phyloP scores from a whole-genome alignment of 2,888 invertebrate species.

The Dryobota labecula region DNA sequence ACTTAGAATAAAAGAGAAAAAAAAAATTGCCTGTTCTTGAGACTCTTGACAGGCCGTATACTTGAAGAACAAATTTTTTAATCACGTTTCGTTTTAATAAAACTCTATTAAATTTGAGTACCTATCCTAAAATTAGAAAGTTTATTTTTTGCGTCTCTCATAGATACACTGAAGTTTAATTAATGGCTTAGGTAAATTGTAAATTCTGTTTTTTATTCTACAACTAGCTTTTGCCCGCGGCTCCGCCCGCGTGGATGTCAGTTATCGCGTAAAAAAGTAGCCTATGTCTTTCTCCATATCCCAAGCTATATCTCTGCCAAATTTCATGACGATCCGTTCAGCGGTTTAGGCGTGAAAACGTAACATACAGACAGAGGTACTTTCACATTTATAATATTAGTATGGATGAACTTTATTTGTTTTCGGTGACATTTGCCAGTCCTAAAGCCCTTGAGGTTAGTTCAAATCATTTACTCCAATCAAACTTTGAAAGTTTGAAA shows the following conservation, averaged over 20 bases:
- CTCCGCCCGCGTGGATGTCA: no score
- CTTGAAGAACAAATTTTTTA: slow-evolving; percentile 51
- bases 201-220: slow-evolving; percentile 17
- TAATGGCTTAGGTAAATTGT: slow-evolving; percentile 18
- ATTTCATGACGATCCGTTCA: no score
- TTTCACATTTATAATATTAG: no score
- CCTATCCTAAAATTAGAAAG: slow-evolving; percentile 36
- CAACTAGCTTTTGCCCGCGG: no score
- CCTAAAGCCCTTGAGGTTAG: slow-evolving; percentile 42
- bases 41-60: slow-evolving; percentile 52
- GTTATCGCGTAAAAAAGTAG: no score
- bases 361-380: no score
- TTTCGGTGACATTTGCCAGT: slow-evolving; percentile 40
- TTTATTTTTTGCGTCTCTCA: slow-evolving; percentile 21
- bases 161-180: slow-evolving; percentile 39
- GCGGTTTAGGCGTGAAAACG: no score
- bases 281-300: no score
- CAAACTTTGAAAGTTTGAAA: slow-evolving; percentile 68
- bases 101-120: slow-evolving; percentile 52
- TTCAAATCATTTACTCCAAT: slow-evolving; percentile 69
- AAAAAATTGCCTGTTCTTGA: slow-evolving; percentile 58
- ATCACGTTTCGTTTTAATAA: slow-evolving; percentile 58
- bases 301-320: no score
- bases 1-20: slow-evolving; percentile 51
- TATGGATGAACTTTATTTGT: slow-evolving; percentile 27